phyloP scores from a whole-genome alignment of 2,797 vertebrate genomes.

The Falco cherrug region DNA sequence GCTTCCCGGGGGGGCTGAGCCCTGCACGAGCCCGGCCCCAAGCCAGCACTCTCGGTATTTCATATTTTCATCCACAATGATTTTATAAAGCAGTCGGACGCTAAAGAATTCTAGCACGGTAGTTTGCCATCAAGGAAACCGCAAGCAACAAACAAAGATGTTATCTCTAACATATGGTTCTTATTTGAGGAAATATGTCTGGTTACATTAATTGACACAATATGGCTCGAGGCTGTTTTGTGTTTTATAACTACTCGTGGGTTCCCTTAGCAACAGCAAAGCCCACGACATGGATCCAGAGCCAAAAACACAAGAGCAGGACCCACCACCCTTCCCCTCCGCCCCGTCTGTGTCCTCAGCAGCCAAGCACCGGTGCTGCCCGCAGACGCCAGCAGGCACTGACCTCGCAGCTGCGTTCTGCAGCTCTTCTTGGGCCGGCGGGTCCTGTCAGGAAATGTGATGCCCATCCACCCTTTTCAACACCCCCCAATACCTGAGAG shows the following conservation, averaged over 20 bases:
- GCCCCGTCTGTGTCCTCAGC: accelerated
- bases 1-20: background rate
- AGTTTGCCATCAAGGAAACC: constrained; percentile 12
- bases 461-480: background rate
- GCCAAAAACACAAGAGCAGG: background rate
- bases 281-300: background rate
- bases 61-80: accelerated
- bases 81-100: background rate
- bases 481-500: accelerated
- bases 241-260: background rate
- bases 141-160: background rate
- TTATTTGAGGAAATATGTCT: background rate
- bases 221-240: background rate
- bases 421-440: accelerated
- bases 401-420: background rate
- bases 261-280: constrained; percentile 40
- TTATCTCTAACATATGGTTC: background rate
- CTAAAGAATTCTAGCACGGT: background rate
- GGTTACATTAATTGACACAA: background rate
- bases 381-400: accelerated
- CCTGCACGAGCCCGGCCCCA: background rate
- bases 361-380: background rate
- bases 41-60: background rate
- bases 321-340: background rate
- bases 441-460: accelerated